Evolutionary conservation across 2,888 invertebrate species (phyloP), one percentile per base, ranked within the genome.

Genomic region (Heliconius charithonia): DNA sequence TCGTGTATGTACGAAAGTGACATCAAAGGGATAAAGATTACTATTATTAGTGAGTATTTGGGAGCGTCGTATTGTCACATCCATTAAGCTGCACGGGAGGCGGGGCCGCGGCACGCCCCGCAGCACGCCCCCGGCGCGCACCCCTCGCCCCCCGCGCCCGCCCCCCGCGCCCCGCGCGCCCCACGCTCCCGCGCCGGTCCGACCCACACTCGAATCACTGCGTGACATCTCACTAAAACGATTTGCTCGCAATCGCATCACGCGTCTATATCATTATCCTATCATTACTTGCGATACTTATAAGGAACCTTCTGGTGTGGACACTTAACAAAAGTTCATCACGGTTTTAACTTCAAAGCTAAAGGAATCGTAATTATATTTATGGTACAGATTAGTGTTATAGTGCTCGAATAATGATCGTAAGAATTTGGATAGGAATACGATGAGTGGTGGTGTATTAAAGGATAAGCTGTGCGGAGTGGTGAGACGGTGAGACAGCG

Each of bases 41-140:
- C 90, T 89, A 89, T 90, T 92, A 89, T 86, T 85, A 85, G 85
- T 83, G 84, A 85, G 82, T 87, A 89, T 91, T 90, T 87, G 91
- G 93, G 92, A 92, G 92, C 93, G 92, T 91, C 92, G 90, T 92
- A 90, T 94, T 94, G 93, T 94, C 93, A 94, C 91, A 92, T 93
- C 93, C 93, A 94, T 93, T 93, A 94, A 91, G 90, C 88, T 86
- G 86, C 82, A 86, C 82, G 86, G 82, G 86, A 88, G 93, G 92
- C 90, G 91, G 91, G 81, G 88, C 87, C 76, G n/a, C 75, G 89
- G 87, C 92, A 89, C 91, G 92, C 92, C 92, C 86, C 85, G 69
- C 66, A 82, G 83, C 80, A 87, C 79, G 83, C 82, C 84, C 81
- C 82, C 81, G 74, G 71, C 71, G 76, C 79, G 78, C 83, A 82